phyloP scores from a whole-genome alignment of 1,140 invertebrate species.

The Sinonovacula constricta region DNA sequence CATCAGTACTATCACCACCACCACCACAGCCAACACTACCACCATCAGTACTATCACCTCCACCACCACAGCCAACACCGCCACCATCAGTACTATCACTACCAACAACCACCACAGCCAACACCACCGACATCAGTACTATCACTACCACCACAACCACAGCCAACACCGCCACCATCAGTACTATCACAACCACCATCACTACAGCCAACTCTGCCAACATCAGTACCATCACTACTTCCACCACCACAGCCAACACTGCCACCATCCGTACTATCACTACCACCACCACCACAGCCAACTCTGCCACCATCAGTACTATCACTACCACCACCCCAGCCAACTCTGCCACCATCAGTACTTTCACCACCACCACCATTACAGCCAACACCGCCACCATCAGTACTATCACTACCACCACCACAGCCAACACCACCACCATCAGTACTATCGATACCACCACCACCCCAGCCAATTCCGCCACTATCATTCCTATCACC shows the following conservation, averaged over 20 bases:
- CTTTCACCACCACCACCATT: background rate
- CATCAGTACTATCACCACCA: slow-evolving; percentile 1
- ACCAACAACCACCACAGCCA: background rate
- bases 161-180: too few relatives aligned
- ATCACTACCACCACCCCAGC: background rate
- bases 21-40: background rate
- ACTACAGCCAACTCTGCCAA: too few relatives aligned
- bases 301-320: background rate
- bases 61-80: too few relatives aligned
- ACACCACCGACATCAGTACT: too few relatives aligned
- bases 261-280: too few relatives aligned
- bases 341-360: background rate
- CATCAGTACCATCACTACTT: background rate
- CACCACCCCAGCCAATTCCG: too few relatives aligned
- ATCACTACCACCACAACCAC: too few relatives aligned
- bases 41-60: too few relatives aligned
- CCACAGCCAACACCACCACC: background rate
- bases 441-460: too few relatives aligned
- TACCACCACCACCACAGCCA: background rate
- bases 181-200: too few relatives aligned
- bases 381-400: background rate
- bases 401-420: background rate
- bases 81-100: too few relatives aligned
- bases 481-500: slow-evolving; percentile 1
- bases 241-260: background rate